Evolutionary conservation across 2,113 vertebrate species (phyloP).

Genomic region (Carassius auratus): DNA sequence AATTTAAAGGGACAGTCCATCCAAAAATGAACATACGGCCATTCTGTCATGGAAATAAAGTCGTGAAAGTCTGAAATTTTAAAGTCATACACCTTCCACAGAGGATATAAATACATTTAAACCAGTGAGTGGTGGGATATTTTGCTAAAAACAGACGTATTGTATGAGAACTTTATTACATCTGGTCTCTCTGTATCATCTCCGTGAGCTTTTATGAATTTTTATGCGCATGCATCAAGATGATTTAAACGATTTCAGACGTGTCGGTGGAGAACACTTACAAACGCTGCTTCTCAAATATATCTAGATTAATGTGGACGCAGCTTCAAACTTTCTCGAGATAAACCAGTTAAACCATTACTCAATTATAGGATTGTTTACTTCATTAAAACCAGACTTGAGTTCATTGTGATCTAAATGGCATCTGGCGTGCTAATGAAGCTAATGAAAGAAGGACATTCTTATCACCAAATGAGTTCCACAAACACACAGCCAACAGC

Average conservation of each 20-base stretch:
- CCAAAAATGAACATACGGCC: background rate
- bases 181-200: too few species aligned
- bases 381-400: conserved; percentile 24
- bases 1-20: background rate
- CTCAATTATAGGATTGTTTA: background rate
- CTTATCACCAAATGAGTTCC: conserved; percentile 25
- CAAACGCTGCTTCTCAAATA: too few species aligned
- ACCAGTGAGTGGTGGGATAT: background rate
- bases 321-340: background rate
- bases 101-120: background rate
- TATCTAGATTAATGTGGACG: too few species aligned
- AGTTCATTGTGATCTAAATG: conserved; percentile 22
- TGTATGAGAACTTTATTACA: too few species aligned
- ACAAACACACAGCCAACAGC: background rate
- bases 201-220: too few species aligned
- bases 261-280: too few species aligned
- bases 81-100: background rate
- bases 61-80: background rate
- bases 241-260: too few species aligned
- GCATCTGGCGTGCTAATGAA: background rate
- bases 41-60: background rate
- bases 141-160: background rate
- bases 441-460: conserved; percentile 11
- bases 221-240: too few species aligned
- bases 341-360: background rate